Evolutionary conservation across 2,888 invertebrate genomes (phyloP).

Genomic region (Drosophila demipolita): DNA sequence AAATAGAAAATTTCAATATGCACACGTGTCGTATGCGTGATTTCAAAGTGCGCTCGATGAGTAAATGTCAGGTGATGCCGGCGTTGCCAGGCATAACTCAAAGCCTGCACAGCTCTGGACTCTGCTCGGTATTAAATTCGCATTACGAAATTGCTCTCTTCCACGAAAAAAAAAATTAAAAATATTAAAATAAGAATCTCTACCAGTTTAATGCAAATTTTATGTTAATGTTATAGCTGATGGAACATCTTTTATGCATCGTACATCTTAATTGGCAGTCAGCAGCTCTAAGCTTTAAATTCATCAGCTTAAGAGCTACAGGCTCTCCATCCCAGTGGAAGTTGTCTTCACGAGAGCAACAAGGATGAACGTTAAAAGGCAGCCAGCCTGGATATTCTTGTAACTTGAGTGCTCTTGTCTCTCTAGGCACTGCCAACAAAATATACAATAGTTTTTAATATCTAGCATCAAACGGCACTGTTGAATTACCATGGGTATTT

Average conservation of each 20-base stretch:
- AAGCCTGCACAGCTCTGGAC: conserved; percentile 18
- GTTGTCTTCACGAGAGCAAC: conserved; percentile 30
- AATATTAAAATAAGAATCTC: conserved; percentile 2
- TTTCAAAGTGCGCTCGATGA: conserved; percentile 49
- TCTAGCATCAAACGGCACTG: background rate
- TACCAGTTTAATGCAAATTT: conserved; percentile 30
- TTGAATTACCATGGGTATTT: conserved; percentile 1
- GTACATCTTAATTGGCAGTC: conserved; percentile 16
- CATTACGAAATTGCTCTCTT: conserved; percentile 11
- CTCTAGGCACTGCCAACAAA: conserved; percentile 36
- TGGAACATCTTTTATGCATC: conserved; percentile 8
- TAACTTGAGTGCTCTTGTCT: conserved; percentile 61
- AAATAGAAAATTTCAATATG: conserved; percentile 40
- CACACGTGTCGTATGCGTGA: conserved; percentile 73
- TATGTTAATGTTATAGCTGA: conserved; percentile 36
- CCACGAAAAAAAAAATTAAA: background rate
- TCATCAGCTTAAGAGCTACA: conserved; percentile 34
- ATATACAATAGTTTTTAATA: conserved; percentile 13
- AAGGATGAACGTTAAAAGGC: background rate
- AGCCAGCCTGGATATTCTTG: conserved; percentile 10
- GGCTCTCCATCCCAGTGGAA: conserved; percentile 13
- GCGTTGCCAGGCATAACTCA: conserved; percentile 28
- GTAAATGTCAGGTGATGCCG: conserved; percentile 38
- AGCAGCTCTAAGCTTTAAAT: conserved; percentile 30
- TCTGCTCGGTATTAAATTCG: conserved; percentile 28